Evolutionary conservation across 2,888 invertebrate genomes (phyloP), one percentile per base, ranked within the genome.

Genomic region (Agrochola macilenta): DNA sequence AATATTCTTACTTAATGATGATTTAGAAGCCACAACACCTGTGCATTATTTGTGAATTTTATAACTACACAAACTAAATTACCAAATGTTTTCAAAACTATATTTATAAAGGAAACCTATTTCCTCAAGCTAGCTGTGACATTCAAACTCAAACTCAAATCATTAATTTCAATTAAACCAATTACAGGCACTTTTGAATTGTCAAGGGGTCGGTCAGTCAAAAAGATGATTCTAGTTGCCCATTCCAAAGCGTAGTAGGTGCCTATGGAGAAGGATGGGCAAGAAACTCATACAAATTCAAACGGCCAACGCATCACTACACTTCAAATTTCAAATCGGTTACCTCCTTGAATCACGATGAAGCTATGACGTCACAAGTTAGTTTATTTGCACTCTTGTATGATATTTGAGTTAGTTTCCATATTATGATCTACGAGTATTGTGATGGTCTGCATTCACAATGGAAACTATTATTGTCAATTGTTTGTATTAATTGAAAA

Each of bases 371-470:
- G 39, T 71, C 39, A 7, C 39, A 39, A 7, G 7, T 39, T 39
- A 7, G 39, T 39, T n/a, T 30, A 58, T 64, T 79, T 57, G 57
- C 70, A 39, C 17, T 68, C n/a, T 66, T 69, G 49, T 68, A 30
- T 66, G 1, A 35, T 78, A 68, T 78, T 85, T 74, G 63, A 69
- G 60, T 76, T 74, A 12, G n/a, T 60, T 60, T 57, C 26, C 14
- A 65, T 52, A 69, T 60, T 69, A 77, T 66, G 63, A 81, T 66
- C 71, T 66, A n/a, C n/a, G n/a, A n/a, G n/a, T n/a, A 73, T 71
- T 78, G 68, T 78, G 43, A 72, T 73, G 52, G 49, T 54, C 8
- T 66, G n/a, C 70, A 76, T 79, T 82, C 70, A 74, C 74, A 84
- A 85, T 85, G 39, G 61, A 58, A 65, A 74, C 54, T 65, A 71